phyloP scores from a whole-genome alignment of 2,113 vertebrate genomes.

The Macaca nemestrina region DNA sequence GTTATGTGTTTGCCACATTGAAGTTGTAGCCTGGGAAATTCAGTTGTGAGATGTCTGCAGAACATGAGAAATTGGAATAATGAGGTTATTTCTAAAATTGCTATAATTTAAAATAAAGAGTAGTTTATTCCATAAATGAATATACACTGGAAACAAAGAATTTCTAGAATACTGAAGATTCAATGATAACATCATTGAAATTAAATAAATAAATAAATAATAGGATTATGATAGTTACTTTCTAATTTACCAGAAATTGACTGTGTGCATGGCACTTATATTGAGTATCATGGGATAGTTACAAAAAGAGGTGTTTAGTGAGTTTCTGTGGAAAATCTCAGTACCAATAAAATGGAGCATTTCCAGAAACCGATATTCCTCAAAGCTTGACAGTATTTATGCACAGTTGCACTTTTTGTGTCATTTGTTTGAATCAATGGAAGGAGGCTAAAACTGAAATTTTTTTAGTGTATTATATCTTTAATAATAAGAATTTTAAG shows the following conservation, averaged over 20 bases:
- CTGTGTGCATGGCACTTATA: neutral
- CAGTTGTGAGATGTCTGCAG: neutral
- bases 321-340: constrained; percentile 28
- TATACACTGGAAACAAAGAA: neutral
- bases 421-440: constrained; percentile 10
- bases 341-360: neutral
- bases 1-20: neutral
- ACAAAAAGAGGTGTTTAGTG: constrained; percentile 15
- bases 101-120: neutral
- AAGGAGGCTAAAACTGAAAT: neutral
- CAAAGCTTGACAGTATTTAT: neutral
- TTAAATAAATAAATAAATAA: constrained; percentile 13
- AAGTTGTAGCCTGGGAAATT: constrained; percentile 20
- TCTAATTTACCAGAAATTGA: constrained; percentile 10
- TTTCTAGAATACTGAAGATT: constrained; percentile 12
- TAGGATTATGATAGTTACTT: neutral
- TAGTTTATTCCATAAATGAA: neutral
- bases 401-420: constrained; percentile 3
- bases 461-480: constrained; percentile 43
- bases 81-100: neutral
- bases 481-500: constrained; percentile 50
- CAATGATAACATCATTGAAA: neutral
- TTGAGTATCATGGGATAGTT: neutral
- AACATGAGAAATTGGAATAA: neutral
- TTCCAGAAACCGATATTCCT: constrained; percentile 24